phyloP scores from a whole-genome alignment of 1,140 invertebrate genomes.

The Harpegnathos saltator region DNA sequence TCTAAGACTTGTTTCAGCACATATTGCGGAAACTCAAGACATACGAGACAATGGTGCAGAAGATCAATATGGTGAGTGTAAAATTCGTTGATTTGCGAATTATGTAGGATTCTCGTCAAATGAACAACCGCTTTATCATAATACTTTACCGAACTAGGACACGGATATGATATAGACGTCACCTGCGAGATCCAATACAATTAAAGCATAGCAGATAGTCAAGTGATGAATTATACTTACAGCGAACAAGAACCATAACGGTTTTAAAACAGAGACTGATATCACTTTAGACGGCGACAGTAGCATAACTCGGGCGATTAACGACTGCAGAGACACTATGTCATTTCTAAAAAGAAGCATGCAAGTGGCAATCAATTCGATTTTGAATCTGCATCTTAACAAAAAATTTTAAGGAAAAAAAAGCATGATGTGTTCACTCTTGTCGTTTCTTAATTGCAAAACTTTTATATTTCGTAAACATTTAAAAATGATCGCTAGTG shows the following conservation, averaged over 20 bases:
- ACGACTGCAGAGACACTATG: slow-evolving; percentile 41
- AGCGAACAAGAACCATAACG: slow-evolving; percentile 72
- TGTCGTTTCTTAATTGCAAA: no score
- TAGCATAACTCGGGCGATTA: slow-evolving; percentile 38
- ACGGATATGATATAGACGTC: slow-evolving; percentile 42
- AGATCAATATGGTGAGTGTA: slow-evolving; percentile 77
- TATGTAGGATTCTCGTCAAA: slow-evolving; percentile 55
- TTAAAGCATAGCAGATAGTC: neutral
- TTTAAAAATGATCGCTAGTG: no score
- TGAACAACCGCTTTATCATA: slow-evolving; percentile 51
- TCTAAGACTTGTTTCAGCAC: slow-evolving; percentile 61
- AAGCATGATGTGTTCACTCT: neutral
- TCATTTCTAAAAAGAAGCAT: slow-evolving; percentile 39
- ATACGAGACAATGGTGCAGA: slow-evolving; percentile 66
- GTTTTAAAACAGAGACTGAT: slow-evolving; percentile 54
- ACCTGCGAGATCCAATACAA: slow-evolving; percentile 32
- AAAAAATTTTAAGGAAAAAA: neutral
- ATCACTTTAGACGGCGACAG: neutral
- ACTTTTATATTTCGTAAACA: no score
- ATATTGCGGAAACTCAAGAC: slow-evolving; percentile 31
- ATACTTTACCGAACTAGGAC: neutral
- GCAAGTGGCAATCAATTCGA: no score
- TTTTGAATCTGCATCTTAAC: no score
- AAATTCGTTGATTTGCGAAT: slow-evolving; percentile 62
- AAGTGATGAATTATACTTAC: slow-evolving; percentile 41